Evolutionary conservation across 2,888 invertebrate genomes (phyloP).

Genomic region (Rhagonycha lutea): DNA sequence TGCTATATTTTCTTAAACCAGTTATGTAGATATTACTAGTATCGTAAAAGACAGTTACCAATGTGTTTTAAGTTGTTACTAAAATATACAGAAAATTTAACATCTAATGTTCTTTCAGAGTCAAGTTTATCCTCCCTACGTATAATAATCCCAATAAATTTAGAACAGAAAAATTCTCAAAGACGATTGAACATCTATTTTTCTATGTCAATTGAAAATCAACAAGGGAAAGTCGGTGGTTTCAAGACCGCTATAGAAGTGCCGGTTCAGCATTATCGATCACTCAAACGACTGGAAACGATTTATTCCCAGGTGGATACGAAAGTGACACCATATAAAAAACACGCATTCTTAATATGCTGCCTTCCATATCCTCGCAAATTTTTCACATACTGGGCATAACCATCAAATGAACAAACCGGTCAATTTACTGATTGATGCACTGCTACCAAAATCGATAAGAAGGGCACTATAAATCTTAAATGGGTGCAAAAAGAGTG

Average conservation of each 20-base stretch:
- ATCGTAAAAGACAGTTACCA: constrained; percentile 23
- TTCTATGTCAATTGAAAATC: constrained; percentile 16
- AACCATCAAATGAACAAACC: neutral
- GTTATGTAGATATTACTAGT: constrained; percentile 30
- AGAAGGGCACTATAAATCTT: constrained; percentile 14
- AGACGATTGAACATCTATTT: constrained; percentile 1
- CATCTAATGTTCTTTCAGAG: neutral
- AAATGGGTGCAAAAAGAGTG: constrained; percentile 9
- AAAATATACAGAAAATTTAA: constrained; percentile 7
- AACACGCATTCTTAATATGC: constrained; percentile 26
- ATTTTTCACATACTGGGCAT: constrained; percentile 11
- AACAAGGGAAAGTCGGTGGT: constrained; percentile 19
- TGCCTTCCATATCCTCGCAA: constrained; percentile 7
- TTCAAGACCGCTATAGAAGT: constrained; percentile 16
- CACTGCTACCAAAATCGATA: constrained; percentile 3
- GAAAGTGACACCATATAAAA: constrained; percentile 26
- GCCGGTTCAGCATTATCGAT: constrained; percentile 30
- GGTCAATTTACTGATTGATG: constrained; percentile 15
- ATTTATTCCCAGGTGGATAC: constrained; percentile 31
- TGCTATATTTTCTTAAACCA: constrained; percentile 30
- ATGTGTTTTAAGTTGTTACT: constrained; percentile 9
- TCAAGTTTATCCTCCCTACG: neutral
- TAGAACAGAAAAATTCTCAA: neutral
- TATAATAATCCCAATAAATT: neutral
- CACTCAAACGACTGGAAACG: constrained; percentile 30